Evolutionary conservation across 1,140 invertebrate genomes (phyloP).

Genomic region (Centruroides vittatus): DNA sequence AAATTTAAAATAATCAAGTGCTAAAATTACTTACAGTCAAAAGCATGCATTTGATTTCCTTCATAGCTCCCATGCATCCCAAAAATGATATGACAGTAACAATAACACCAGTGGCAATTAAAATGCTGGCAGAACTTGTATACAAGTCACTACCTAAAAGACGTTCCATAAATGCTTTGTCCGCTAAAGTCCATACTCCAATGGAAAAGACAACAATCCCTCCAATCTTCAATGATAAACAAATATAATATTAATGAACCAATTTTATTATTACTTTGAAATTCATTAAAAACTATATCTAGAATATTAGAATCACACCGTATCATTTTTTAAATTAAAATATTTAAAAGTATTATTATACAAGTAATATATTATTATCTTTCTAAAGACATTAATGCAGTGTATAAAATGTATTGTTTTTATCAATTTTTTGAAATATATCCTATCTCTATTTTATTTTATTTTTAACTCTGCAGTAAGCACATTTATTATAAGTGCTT

Average conservation of each 20-base stretch:
- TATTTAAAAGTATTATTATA: too few species aligned
- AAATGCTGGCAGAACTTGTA: conserved; percentile 59
- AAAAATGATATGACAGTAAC: conserved; percentile 63
- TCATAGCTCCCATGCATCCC: conserved; percentile 69
- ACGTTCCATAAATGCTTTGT: conserved; percentile 62
- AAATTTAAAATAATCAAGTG: background rate
- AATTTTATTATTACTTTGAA: too few species aligned
- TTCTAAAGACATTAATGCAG: too few species aligned
- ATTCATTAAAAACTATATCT: too few species aligned
- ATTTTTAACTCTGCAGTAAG: too few species aligned
- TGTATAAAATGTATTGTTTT: too few species aligned
- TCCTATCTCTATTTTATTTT: too few species aligned
- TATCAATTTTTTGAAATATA: too few species aligned
- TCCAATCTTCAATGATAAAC: conserved; percentile 44
- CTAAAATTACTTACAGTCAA: conserved; percentile 47
- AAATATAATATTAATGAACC: background rate
- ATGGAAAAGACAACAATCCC: conserved; percentile 54
- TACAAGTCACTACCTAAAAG: conserved; percentile 67
- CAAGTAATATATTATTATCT: too few species aligned
- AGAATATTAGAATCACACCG: too few species aligned
- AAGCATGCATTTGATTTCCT: conserved; percentile 76
- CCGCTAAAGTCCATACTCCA: conserved; percentile 60
- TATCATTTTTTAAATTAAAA: too few species aligned
- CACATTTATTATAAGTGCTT: too few species aligned
- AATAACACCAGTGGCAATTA: conserved; percentile 58